A percentile compares a stretch with the other conserved stretches of the same genome.
phyloP scores from a whole-genome alignment of 2,888 invertebrate species.

The Eilema caniola region DNA sequence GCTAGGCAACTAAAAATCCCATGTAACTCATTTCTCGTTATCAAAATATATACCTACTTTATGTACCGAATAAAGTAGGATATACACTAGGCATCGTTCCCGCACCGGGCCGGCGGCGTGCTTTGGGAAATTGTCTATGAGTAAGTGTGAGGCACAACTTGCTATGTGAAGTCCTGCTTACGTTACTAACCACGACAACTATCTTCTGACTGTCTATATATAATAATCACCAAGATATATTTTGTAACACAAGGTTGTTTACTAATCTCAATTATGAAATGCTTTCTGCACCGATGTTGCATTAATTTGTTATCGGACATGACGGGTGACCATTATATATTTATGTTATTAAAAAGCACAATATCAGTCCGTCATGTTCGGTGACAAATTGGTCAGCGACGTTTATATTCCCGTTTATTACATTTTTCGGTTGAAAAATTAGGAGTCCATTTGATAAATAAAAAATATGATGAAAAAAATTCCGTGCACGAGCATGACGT shows the following conservation, averaged over 20 bases:
- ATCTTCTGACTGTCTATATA: conserved; percentile 14
- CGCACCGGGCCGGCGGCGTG: conserved; percentile 52
- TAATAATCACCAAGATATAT: conserved; percentile 21
- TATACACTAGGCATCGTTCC: conserved; percentile 60
- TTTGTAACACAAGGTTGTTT: conserved; percentile 46
- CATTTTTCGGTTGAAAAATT: neutral
- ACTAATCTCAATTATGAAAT: neutral
- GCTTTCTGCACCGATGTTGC: neutral
- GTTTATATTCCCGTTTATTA: neutral
- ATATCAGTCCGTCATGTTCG: too few relatives aligned
- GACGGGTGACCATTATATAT: too few relatives aligned
- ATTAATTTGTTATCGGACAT: neutral
- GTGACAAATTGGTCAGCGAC: neutral
- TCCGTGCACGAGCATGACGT: neutral
- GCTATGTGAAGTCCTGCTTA: conserved; percentile 75
- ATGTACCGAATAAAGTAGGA: conserved; percentile 14
- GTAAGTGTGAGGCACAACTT: conserved; percentile 71
- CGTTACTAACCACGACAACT: conserved; percentile 60
- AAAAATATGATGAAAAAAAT: neutral
- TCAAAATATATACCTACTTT: neutral
- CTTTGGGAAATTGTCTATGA: conserved; percentile 81
- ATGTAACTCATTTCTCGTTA: neutral
- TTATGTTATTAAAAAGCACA: too few relatives aligned
- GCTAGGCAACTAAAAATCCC: neutral
- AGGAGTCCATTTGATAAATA: too few relatives aligned